A percentile compares a stretch with the other conserved stretches of the same genome.
phyloP scores from a whole-genome alignment of 2,113 vertebrate genomes.

The Trichechus manatus region DNA sequence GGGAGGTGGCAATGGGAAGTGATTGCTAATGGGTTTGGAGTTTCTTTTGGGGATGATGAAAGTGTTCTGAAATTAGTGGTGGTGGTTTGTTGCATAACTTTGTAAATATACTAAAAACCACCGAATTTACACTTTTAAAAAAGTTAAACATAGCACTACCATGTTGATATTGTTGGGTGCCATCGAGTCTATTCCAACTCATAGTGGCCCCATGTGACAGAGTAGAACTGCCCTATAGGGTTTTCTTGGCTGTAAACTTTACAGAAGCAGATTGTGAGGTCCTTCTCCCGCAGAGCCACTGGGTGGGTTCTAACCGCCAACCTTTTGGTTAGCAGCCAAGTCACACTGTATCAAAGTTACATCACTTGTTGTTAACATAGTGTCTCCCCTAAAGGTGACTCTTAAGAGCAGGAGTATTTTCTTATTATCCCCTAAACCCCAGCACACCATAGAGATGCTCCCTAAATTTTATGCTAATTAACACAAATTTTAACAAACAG shows the following conservation, averaged over 20 bases:
- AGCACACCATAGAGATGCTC: background rate
- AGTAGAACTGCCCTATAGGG: too few relatives aligned
- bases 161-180: too few relatives aligned
- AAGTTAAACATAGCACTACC: too few relatives aligned
- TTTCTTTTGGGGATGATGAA: too few relatives aligned
- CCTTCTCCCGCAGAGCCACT: background rate
- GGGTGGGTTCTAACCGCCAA: background rate
- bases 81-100: too few relatives aligned
- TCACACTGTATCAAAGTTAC: background rate
- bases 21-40: too few relatives aligned
- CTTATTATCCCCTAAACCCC: slow-evolving; percentile 12
- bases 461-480: background rate
- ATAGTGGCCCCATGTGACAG: too few relatives aligned
- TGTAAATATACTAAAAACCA: too few relatives aligned
- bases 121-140: too few relatives aligned
- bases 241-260: background rate
- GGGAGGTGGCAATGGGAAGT: too few relatives aligned
- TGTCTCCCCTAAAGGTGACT: slow-evolving; percentile 6
- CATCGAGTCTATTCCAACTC: too few relatives aligned
- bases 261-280: background rate
- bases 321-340: background rate
- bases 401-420: background rate
- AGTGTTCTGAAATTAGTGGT: too few relatives aligned
- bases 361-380: background rate
- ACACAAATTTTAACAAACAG: background rate